Evolutionary conservation across 2,113 vertebrate species (phyloP), one percentile per base, ranked within the genome.

Genomic region (Myiopsitta monachus): DNA sequence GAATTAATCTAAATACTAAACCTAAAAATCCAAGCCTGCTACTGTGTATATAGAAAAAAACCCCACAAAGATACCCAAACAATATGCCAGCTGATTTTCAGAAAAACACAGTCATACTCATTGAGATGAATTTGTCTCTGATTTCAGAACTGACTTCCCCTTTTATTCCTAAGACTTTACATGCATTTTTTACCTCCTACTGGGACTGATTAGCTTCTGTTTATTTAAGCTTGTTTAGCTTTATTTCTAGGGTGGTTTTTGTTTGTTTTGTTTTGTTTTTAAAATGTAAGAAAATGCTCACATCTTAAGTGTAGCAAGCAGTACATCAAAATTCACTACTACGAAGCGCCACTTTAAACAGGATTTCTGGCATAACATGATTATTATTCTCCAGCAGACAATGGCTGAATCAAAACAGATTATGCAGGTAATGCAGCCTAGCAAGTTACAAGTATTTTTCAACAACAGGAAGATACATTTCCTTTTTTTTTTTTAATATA

Each of bases 221-320:
- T 87, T 54, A 49, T 8, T 31, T 73, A n/a, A 44, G 7, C 2
- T 39, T 55, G 4, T 26, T 36, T 49, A 63, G 9, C 3, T 24
- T 51, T 57, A 36, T 36, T 61, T 22, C 18, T 39, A 54, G 14
- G 8, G 15, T 5, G 1, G 1, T 5, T 21, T 77, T 57, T 52
- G 18, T 10, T 61, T 59, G 13, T 1, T 33, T 22, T 11, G 21
- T 22, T 2, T 7, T 46, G n/a, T 68, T 47, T 67, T 63, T 16
- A 10, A 18, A 3, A 3, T 2, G 1, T 27, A 2, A 77, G 67
- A 4, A 4, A 27, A 49, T 24, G 62, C 5, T 41, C 46, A 11
- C 23, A 68, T 81, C 69, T 30, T 54, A n/a, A 51, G 49, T 0
- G 4, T 24, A 77, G 18, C 14, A 51, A 78, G 11, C 9, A 28